phyloP scores from a whole-genome alignment of 2,113 vertebrate species.

The Phalacrocorax aristotelis region DNA sequence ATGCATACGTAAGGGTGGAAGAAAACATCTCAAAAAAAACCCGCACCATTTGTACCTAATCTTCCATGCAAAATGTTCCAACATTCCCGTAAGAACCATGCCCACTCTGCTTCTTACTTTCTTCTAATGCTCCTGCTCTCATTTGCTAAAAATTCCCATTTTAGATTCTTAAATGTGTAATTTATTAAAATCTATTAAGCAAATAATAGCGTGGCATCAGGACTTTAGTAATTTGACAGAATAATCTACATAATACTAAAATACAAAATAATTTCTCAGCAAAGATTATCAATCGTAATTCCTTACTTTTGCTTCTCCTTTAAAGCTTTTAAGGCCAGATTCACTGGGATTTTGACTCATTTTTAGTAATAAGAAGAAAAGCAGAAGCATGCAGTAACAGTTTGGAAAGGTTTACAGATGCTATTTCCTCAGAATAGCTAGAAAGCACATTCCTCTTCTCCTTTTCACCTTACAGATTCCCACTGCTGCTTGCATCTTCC shows the following conservation, averaged over 20 bases:
- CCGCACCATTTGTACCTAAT: not conserved
- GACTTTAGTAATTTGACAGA: not conserved
- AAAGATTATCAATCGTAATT: not conserved
- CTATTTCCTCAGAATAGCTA: not conserved
- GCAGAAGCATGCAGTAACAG: not conserved
- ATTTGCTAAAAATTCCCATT: not conserved
- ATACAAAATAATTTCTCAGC: too few species aligned
- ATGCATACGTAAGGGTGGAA: not conserved
- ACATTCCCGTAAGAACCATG: not conserved
- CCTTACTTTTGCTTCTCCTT: not conserved
- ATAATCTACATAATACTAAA: not conserved
- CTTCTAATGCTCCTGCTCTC: not conserved
- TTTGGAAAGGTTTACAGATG: not conserved
- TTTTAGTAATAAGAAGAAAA: not conserved
- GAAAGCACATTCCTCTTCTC: not conserved
- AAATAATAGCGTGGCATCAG: not conserved
- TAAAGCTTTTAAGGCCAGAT: not conserved
- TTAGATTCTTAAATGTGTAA: not conserved
- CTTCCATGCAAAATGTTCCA: not conserved
- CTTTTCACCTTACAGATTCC: not conserved
- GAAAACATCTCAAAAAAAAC: not conserved
- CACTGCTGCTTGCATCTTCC: constrained; percentile 7
- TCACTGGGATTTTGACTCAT: not conserved
- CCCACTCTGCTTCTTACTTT: not conserved
- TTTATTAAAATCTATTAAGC: not conserved